phyloP scores from a whole-genome alignment of 2,888 invertebrate genomes.

The Epistrophe eligans region DNA sequence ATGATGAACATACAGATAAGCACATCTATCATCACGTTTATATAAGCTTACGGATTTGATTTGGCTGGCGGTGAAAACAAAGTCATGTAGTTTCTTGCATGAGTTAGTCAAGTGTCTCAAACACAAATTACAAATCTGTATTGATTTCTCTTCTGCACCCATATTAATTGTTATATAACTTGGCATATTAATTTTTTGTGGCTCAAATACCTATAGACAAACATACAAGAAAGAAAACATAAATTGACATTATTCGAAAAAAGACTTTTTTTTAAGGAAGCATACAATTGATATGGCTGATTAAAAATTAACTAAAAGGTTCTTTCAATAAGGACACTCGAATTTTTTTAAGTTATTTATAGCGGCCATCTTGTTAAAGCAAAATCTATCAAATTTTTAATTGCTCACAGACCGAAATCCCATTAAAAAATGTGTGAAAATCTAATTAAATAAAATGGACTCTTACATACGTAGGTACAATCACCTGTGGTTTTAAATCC shows the following conservation, averaged over 20 bases:
- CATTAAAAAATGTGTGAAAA: no score
- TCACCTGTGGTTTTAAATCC: no score
- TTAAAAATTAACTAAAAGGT: no score
- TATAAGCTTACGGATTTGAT: constrained; percentile 89
- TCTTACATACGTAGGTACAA: no score
- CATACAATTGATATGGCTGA: no score
- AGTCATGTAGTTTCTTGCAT: constrained; percentile 95
- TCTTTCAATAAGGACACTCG: no score
- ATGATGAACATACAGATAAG: constrained; percentile 98
- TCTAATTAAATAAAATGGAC: no score
- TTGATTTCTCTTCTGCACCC: constrained; percentile 95
- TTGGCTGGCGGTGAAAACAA: constrained; percentile 94
- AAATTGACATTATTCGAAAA: neutral
- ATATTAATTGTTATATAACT: constrained; percentile 98
- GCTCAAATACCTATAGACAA: constrained; percentile 90
- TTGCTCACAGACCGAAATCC: no score
- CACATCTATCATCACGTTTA: constrained; percentile 97
- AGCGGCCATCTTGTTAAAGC: no score
- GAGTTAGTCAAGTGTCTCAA: constrained; percentile 90
- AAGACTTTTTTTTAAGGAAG: no score
- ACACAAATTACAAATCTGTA: constrained; percentile 95
- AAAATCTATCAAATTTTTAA: no score
- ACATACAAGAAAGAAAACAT: constrained; percentile 20
- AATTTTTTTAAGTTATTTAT: no score
- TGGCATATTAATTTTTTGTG: constrained; percentile 96